Evolutionary conservation across 2,113 vertebrate species (phyloP).

Genomic region (Tetraodon nigroviridis): DNA sequence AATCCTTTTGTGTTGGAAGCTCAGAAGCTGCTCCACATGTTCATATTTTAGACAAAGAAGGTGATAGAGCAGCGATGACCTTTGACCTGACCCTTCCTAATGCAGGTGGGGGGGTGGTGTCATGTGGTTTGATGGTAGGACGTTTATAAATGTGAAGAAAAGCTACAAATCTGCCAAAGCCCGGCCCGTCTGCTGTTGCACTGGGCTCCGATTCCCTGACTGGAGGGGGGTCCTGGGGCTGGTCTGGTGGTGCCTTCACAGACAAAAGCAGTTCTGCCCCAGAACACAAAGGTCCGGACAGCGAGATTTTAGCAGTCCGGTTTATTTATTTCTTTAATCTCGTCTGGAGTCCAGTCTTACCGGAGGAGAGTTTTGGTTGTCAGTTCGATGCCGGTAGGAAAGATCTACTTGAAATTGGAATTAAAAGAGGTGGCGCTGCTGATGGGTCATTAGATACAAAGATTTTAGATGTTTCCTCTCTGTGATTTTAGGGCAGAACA

Average conservation of each 20-base stretch:
- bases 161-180: no score
- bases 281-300: neutral
- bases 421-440: no score
- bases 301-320: neutral
- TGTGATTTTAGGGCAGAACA: neutral
- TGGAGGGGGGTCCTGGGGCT: neutral
- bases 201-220: neutral
- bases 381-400: no score
- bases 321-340: neutral
- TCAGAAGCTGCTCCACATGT: neutral
- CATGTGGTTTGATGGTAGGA: neutral
- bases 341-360: no score
- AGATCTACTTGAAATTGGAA: no score
- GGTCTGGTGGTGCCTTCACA: no score
- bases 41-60: neutral
- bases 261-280: neutral
- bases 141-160: neutral
- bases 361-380: no score
- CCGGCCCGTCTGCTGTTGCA: neutral
- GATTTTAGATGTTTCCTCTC: neutral
- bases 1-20: neutral
- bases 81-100: slow-evolving; percentile 4
- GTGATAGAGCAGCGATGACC: neutral
- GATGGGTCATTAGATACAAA: no score
- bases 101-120: neutral